Percentiles rank a stretch among this genome's conserved stretches.
phyloP scores from a whole-genome alignment of 2,888 invertebrate species.

The Tenthredo distinguenda region DNA sequence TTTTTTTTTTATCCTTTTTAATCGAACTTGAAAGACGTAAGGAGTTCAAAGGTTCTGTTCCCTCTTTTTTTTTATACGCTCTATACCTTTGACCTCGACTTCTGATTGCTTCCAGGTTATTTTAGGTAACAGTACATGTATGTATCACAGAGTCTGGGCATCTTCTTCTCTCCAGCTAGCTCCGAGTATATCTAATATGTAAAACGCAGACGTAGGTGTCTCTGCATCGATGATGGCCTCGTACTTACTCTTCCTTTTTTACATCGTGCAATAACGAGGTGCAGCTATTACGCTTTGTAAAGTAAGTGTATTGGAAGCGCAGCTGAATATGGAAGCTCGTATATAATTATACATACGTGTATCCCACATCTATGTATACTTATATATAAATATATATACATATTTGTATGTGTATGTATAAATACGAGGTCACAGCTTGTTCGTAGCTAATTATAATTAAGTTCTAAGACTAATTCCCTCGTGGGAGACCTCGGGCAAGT shows the following conservation, averaged over 20 bases:
- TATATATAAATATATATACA: not conserved
- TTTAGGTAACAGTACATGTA: constrained; percentile 16
- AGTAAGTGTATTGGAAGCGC: not conserved
- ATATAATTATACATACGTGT: constrained; percentile 1
- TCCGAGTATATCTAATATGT: constrained; percentile 27
- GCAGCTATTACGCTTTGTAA: constrained; percentile 26
- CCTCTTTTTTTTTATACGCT: not conserved
- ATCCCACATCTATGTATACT: not conserved
- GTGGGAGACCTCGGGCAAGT: constrained; percentile 27
- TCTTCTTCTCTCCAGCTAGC: not conserved
- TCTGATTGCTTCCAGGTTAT: constrained; percentile 19
- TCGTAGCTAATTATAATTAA: constrained; percentile 38
- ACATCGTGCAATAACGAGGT: constrained; percentile 23
- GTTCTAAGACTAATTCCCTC: constrained; percentile 10
- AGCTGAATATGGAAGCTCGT: constrained; percentile 20
- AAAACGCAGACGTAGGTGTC: constrained; percentile 20
- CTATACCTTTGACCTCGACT: constrained; percentile 21
- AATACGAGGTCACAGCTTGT: constrained; percentile 19
- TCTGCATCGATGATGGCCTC: constrained; percentile 19
- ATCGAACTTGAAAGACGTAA: constrained; percentile 27
- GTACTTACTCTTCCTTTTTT: not conserved
- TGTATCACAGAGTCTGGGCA: not conserved
- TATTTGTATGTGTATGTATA: not conserved
- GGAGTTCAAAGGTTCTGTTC: constrained; percentile 26
- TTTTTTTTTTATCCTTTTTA: not conserved